Evolutionary conservation across 2,888 invertebrate genomes (phyloP), one percentile per base, ranked within the genome.

Genomic region (Drosophila quasianomalipes): DNA sequence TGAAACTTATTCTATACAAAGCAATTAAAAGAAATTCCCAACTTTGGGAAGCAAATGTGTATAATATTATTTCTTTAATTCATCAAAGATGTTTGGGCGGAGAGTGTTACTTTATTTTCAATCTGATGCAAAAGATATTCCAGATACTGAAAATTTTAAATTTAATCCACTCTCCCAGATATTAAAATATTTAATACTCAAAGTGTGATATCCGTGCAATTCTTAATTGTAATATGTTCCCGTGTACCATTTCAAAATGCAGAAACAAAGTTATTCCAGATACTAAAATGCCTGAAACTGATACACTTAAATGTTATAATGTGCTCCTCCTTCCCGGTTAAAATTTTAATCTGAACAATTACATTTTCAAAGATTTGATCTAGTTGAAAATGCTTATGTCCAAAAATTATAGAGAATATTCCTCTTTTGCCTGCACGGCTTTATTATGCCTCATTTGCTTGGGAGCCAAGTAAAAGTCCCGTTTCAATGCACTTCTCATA

Each of bases 401-500:
- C 3, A 16, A 47, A 33, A 26, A 49, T 35, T 30, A 3, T 14
- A 22, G 4, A 7, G 4, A 47, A 47, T 14, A n/a, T 3, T 22
- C 6, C 12, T 6, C 9, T 4, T 9, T 28, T 30, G 7, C 28
- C 22, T 16, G 49, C 22, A 16, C 1, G 22, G 14, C 14, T 26
- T 37, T 6, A 12, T 33, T n/a, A 47, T 55, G 64, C 72, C 49
- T 59, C 47, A 37, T 59, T 64, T 68, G 16, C 54, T 49, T 72
- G 58, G 44, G 26, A 51, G 4, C 35, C 35, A 19, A 5, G 7
- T 3, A 41, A 44, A 59, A 54, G 6, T 28, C 14, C 0, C 0
- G 7, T 55, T 39, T 39, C 7, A 28, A 16, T 57, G 57, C 70
- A 67, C 4, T 35, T 39, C 55, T 39, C 39, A 51, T 10, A 22